Percentiles rank a stretch among this genome's conserved stretches.
phyloP scores from a whole-genome alignment of 2,888 invertebrate species.

The Cosmorhoe ocellata region DNA sequence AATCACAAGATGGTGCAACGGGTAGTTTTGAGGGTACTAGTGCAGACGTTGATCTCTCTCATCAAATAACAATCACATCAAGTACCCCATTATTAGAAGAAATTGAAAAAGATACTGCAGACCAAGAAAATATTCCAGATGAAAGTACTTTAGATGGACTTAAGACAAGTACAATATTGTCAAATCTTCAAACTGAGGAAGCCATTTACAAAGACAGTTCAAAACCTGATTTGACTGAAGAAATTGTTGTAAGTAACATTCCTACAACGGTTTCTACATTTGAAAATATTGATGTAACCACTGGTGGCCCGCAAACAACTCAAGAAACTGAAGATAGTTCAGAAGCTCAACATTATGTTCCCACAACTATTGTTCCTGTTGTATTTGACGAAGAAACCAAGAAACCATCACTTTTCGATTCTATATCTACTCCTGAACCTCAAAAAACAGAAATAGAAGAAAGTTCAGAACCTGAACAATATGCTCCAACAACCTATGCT shows the following conservation, averaged over 20 bases:
- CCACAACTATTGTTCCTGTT: slow-evolving; percentile 12
- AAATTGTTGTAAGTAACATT: slow-evolving; percentile 15
- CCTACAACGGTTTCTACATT: slow-evolving; percentile 5
- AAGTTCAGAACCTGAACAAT: slow-evolving; percentile 7
- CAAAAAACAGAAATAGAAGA: slow-evolving; percentile 7
- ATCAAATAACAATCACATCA: slow-evolving; percentile 22
- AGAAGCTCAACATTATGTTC: slow-evolving; percentile 4
- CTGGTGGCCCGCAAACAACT: slow-evolving; percentile 2
- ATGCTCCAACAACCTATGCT: slow-evolving; percentile 7
- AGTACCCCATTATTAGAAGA: slow-evolving; percentile 39
- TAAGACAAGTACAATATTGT: slow-evolving; percentile 12
- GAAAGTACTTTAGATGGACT: slow-evolving; percentile 12
- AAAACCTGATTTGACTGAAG: slow-evolving; percentile 16
- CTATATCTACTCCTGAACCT: slow-evolving; percentile 3
- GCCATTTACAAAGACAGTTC: slow-evolving; percentile 6
- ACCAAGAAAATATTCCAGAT: slow-evolving; percentile 17
- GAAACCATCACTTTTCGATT: slow-evolving; percentile 2
- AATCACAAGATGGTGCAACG: slow-evolving; percentile 18
- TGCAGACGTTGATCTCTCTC: slow-evolving; percentile 14
- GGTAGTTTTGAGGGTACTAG: slow-evolving; percentile 18
- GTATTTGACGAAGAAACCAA: slow-evolving; percentile 13
- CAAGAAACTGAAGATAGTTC: slow-evolving; percentile 11
- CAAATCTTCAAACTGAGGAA: slow-evolving; percentile 12
- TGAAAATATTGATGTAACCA: slow-evolving; percentile 8
- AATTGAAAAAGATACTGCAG: slow-evolving; percentile 36